phyloP scores from a whole-genome alignment of 2,113 vertebrate genomes.

The Serinus canaria region DNA sequence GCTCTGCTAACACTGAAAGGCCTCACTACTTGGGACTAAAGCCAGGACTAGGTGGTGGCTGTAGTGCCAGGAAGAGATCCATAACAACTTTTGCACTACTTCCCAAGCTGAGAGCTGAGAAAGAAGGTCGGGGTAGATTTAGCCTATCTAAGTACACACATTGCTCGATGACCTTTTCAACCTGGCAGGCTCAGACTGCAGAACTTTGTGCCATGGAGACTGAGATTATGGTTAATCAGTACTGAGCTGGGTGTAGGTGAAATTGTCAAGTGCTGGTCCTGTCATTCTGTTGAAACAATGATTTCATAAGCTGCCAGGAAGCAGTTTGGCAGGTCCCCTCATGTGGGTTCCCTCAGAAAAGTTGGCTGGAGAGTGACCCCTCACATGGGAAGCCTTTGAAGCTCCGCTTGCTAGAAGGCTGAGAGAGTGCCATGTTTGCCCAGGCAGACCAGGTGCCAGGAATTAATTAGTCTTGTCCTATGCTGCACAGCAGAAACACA shows the following conservation, averaged over 20 bases:
- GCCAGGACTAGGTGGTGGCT: not conserved
- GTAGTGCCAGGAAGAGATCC: not conserved
- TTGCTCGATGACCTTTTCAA: constrained; percentile 9
- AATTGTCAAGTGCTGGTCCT: not conserved
- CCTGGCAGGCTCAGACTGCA: not conserved
- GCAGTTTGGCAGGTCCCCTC: not conserved
- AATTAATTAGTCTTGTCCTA: not conserved
- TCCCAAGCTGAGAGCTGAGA: not conserved
- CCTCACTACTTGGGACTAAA: not conserved
- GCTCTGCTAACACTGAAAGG: not conserved
- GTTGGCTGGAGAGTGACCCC: not conserved
- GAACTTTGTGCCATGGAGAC: not conserved
- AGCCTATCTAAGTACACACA: constrained; percentile 3
- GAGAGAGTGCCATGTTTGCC: not conserved
- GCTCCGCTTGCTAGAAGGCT: not conserved
- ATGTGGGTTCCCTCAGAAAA: not conserved
- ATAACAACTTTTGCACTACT: not conserved
- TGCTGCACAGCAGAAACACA: not conserved
- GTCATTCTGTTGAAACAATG: constrained; percentile 34
- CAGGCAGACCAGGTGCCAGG: not conserved
- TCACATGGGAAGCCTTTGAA: not conserved
- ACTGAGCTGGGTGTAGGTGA: not conserved
- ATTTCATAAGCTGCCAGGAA: not conserved
- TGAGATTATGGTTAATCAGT: not conserved
- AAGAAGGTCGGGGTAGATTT: not conserved